Conservation (phyloP, 2,797 vertebrate species). For the Lepidocolaptes lacrymiger region DNA sequence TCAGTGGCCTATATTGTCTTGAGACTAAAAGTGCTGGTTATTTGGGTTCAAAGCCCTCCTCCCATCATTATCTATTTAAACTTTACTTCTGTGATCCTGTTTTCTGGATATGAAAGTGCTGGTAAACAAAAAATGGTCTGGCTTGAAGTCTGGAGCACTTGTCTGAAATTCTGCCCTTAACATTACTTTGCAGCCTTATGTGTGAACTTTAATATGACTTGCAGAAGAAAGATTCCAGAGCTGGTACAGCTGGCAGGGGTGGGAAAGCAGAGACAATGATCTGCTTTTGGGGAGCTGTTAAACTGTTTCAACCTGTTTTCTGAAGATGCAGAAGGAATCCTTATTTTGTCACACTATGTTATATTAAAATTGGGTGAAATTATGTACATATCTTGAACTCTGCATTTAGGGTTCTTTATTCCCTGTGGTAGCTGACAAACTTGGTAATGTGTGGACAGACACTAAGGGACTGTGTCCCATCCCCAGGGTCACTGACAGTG, state of each 20-base stretch:
- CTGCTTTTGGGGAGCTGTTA: background rate
- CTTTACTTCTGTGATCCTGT: slow-evolving; percentile 17
- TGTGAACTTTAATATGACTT: background rate
- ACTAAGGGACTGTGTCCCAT: background rate
- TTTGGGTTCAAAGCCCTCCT: background rate
- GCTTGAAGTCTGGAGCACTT: background rate
- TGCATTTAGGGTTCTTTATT: background rate
- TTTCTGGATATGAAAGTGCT: background rate
- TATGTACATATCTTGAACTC: background rate
- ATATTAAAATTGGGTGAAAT: background rate
- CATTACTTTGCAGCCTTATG: background rate
- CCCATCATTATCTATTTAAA: background rate
- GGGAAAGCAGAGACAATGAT: background rate
- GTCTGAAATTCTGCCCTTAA: background rate
- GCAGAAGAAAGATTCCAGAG: background rate
- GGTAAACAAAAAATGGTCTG: background rate
- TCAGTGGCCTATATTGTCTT: background rate
- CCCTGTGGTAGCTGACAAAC: background rate
- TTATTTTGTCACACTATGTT: background rate
- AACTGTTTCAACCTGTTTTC: background rate
- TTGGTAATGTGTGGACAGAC: background rate
- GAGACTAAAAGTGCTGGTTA: background rate
- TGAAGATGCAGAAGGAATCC: background rate
- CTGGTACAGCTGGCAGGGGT: background rate
- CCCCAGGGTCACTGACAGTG: background rate